These are phyloP conservation scores for Tetranychus piercei DNA, from an alignment of 2,888 invertebrate species.

Conservation along the genomic window DNA sequence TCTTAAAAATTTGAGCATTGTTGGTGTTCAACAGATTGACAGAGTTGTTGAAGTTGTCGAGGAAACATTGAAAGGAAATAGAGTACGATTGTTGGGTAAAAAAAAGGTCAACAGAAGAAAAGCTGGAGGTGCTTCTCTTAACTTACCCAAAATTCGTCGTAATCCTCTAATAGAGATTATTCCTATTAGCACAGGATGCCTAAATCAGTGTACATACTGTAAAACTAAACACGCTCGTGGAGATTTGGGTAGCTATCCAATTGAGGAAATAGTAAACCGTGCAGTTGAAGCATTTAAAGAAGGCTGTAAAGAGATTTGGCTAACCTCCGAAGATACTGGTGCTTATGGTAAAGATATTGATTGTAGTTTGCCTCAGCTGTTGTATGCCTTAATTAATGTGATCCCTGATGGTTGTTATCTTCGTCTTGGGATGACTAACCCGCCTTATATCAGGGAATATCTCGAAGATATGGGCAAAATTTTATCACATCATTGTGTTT, in stretches of 20 bases:
- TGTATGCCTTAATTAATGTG: conserved; percentile 59
- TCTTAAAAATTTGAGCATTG: conserved; percentile 61
- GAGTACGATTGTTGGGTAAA: conserved; percentile 55
- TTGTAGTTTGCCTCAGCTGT: conserved; percentile 55
- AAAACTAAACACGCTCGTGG: conserved; percentile 95
- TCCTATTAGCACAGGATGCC: conserved; percentile 81
- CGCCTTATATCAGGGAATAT: conserved; percentile 90
- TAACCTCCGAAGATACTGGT: conserved; percentile 82
- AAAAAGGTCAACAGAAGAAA: conserved; percentile 61
- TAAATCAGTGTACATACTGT: conserved; percentile 96
- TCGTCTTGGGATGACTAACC: conserved; percentile 70
- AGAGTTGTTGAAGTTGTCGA: conserved; percentile 91
- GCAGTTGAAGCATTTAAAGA: conserved; percentile 65
- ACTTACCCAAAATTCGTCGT: conserved; percentile 78
- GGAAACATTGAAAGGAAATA: conserved; percentile 78
- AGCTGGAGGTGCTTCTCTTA: conserved; percentile 60
- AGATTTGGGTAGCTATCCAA: conserved; percentile 79
- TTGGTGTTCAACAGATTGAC: conserved; percentile 98
- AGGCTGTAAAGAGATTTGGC: conserved; percentile 88
- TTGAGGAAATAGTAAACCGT: conserved; percentile 67
- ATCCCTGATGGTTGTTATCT: conserved; percentile 40
- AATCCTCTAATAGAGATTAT: conserved; percentile 95
- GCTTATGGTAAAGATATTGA: conserved; percentile 92
- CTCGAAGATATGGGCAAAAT: conserved; percentile 64
- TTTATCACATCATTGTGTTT: conserved; percentile 57